Conservation (phyloP, 1,140 invertebrate genomes). For the Drosophila dunni region DNA sequence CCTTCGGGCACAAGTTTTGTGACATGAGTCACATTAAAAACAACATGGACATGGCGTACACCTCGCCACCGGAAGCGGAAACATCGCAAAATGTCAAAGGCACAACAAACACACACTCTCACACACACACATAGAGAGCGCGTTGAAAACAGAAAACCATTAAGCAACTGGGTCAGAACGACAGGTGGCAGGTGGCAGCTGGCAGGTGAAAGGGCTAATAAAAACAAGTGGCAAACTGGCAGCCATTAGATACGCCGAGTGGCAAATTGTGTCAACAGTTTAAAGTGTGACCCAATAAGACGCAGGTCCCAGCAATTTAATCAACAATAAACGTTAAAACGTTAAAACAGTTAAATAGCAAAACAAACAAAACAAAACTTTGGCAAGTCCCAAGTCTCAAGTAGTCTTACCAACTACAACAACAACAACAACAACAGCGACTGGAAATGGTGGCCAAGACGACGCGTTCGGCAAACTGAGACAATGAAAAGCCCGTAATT, state of each 20-base stretch:
- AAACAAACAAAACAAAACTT: constrained; percentile 35
- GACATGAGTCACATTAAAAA: constrained; percentile 42
- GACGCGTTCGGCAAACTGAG: constrained; percentile 48
- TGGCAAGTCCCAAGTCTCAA: constrained; percentile 7
- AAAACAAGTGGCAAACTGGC: constrained; percentile 40
- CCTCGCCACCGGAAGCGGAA: constrained; percentile 70
- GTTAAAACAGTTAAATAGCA: constrained; percentile 57
- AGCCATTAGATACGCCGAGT: constrained; percentile 21
- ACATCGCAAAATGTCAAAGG: constrained; percentile 70
- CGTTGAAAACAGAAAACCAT: constrained; percentile 65
- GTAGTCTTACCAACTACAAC: neutral
- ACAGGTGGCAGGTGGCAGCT: constrained; percentile 41
- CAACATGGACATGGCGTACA: constrained; percentile 38
- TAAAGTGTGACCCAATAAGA: constrained; percentile 68
- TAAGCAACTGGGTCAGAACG: constrained; percentile 62
- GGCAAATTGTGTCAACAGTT: constrained; percentile 63
- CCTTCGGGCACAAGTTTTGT: constrained; percentile 44
- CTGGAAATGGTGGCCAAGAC: constrained; percentile 4
- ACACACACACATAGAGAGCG: neutral
- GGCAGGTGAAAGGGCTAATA: constrained; percentile 31
- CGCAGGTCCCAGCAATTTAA: constrained; percentile 64
- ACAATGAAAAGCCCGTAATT: constrained; percentile 80
- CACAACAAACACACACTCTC: constrained; percentile 43
- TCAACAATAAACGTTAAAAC: constrained; percentile 65
- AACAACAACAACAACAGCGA: constrained; percentile 9